Percentiles rank a stretch among this genome's conserved stretches.
phyloP scores from a whole-genome alignment of 2,797 vertebrate species.

The Galagoides demidoff region DNA sequence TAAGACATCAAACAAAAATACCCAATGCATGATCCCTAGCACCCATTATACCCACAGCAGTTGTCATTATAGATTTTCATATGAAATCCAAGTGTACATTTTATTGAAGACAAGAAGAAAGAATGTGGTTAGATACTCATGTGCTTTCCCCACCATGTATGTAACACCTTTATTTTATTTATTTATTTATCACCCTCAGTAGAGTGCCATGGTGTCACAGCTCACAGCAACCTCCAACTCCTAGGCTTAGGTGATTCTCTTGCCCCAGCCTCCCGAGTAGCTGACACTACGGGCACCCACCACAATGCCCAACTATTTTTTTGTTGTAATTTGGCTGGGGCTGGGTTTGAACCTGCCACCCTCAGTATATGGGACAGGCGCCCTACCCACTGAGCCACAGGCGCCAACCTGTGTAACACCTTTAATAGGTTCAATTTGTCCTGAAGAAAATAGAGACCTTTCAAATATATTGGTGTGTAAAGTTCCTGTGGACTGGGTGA shows the following conservation, averaged over 20 bases:
- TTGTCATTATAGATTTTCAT: not conserved
- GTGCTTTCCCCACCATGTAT: not conserved
- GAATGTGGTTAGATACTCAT: rapidly evolving
- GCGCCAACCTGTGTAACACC: too few relatives aligned
- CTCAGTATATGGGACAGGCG: too few relatives aligned
- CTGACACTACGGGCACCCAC: too few relatives aligned
- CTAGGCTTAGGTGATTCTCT: too few relatives aligned
- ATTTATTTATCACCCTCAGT: too few relatives aligned
- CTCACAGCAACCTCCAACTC: too few relatives aligned
- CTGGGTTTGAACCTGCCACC: too few relatives aligned
- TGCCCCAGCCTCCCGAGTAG: too few relatives aligned
- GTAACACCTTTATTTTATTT: not conserved
- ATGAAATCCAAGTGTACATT: not conserved
- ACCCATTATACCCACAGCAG: not conserved
- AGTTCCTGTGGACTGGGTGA: not conserved
- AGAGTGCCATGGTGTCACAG: too few relatives aligned
- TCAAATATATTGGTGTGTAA: not conserved
- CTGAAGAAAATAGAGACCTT: not conserved
- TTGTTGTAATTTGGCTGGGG: too few relatives aligned
- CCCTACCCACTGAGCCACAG: too few relatives aligned
- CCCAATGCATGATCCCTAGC: not conserved
- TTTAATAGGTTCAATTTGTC: not conserved
- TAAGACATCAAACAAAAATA: not conserved
- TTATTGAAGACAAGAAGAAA: not conserved
- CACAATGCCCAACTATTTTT: too few relatives aligned